Evolutionary conservation across 2,797 vertebrate species (phyloP).

Genomic region (Gymnopithys bicolor): DNA sequence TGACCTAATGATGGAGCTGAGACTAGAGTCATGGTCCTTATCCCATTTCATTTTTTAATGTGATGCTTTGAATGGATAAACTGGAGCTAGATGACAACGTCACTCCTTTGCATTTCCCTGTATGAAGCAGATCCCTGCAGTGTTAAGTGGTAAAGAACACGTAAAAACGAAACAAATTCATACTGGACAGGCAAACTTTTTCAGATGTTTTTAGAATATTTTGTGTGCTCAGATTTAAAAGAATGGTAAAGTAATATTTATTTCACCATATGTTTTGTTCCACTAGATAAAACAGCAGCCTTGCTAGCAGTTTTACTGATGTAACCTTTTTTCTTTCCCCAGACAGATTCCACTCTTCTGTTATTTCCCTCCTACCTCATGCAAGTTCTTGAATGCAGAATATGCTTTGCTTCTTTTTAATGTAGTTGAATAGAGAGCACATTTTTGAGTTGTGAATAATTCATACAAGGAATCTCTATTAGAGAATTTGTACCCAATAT

Average conservation of each 20-base stretch:
- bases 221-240: not conserved
- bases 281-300: not conserved
- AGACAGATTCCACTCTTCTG: not conserved
- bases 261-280: conserved; percentile 23
- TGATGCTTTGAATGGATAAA: not conserved
- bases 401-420: not conserved
- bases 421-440: not conserved
- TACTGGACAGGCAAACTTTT: not conserved
- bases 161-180: not conserved
- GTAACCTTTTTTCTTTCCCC: not conserved
- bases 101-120: not conserved
- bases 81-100: not conserved
- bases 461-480: conserved; percentile 1
- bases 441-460: conserved; percentile 1
- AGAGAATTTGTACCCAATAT: not conserved
- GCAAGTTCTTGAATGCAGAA: not conserved
- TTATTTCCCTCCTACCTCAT: not conserved
- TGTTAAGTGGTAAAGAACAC: not conserved
- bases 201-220: not conserved
- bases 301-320: not conserved
- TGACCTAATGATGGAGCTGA: not conserved
- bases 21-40: not conserved
- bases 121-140: not conserved
- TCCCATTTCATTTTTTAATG: not conserved
- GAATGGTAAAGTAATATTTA: not conserved